These are phyloP conservation scores for Agriopis aurantiaria DNA, from an alignment of 2,888 invertebrate genomes.

Conservation along the genomic window DNA sequence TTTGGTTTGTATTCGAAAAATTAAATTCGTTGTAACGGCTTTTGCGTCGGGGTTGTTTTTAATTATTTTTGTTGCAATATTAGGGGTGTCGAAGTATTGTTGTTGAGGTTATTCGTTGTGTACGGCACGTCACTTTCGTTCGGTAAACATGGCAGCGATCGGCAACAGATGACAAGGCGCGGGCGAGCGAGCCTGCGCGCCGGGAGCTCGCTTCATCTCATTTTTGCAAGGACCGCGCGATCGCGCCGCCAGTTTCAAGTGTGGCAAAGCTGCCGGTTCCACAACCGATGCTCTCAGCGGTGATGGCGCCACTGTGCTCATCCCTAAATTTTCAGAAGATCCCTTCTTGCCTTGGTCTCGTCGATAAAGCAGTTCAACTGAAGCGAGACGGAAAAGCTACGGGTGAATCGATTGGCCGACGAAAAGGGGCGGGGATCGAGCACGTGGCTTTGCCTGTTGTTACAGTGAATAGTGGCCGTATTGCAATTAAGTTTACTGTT, in stretches of 20 bases:
- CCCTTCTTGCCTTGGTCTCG: slow-evolving; percentile 62
- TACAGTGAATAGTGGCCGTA: slow-evolving; percentile 59
- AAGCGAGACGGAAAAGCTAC: slow-evolving; percentile 71
- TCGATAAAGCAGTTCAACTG: slow-evolving; percentile 75
- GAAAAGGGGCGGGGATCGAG: slow-evolving; percentile 78
- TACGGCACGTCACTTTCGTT: slow-evolving; percentile 79
- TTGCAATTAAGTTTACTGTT: slow-evolving; percentile 64
- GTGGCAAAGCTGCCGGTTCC: slow-evolving; percentile 52
- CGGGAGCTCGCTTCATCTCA: slow-evolving; percentile 76
- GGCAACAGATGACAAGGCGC: slow-evolving; percentile 85
- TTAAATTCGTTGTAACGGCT: slow-evolving; percentile 71
- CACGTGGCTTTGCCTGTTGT: slow-evolving; percentile 77
- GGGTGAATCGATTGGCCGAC: slow-evolving; percentile 80
- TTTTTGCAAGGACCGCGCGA: slow-evolving; percentile 66
- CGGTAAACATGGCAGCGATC: slow-evolving; percentile 84
- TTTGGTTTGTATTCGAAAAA: slow-evolving; percentile 48
- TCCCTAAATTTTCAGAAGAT: slow-evolving; percentile 58
- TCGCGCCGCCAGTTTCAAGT: slow-evolving; percentile 66
- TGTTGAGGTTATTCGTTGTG: slow-evolving; percentile 84
- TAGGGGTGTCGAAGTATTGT: slow-evolving; percentile 63
- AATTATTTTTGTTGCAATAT: slow-evolving; percentile 56
- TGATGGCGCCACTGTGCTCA: slow-evolving; percentile 71
- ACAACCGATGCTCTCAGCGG: slow-evolving; percentile 50
- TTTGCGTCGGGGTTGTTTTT: slow-evolving; percentile 53
- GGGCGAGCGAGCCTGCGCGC: slow-evolving; percentile 82